Evolutionary conservation across 2,888 invertebrate species (phyloP).

Genomic region (Protodeltote pygarga): DNA sequence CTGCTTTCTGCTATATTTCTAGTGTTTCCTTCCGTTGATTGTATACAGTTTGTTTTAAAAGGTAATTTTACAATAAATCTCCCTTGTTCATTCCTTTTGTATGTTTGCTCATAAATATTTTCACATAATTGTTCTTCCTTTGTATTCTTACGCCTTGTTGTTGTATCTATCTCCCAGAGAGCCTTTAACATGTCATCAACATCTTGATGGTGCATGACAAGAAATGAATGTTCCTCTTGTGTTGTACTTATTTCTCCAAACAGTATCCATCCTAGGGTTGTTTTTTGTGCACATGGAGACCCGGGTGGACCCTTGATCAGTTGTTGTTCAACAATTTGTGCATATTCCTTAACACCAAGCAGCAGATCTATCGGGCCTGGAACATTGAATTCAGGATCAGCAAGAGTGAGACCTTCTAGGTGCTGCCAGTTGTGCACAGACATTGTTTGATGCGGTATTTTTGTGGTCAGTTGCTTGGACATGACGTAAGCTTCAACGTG

Average conservation of each 20-base stretch:
- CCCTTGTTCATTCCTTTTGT: conserved; percentile 25
- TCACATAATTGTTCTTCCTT: conserved; percentile 41
- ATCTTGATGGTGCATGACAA: conserved; percentile 25
- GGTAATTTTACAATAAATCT: conserved; percentile 41
- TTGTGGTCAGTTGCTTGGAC: conserved; percentile 3
- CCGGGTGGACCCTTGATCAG: too few species aligned
- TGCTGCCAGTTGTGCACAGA: conserved; percentile 3
- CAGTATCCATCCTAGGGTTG: conserved; percentile 44
- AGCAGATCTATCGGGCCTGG: conserved; percentile 38
- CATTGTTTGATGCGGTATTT: background rate
- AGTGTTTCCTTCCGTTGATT: conserved; percentile 27
- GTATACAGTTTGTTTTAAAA: conserved; percentile 16
- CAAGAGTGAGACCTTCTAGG: conserved; percentile 14
- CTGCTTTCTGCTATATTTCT: conserved; percentile 30
- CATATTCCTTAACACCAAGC: conserved; percentile 34
- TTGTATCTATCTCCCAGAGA: conserved; percentile 30
- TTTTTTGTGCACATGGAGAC: conserved; percentile 41
- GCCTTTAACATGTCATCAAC: conserved; percentile 24
- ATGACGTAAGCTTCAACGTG: conserved; percentile 8
- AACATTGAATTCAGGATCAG: conserved; percentile 25
- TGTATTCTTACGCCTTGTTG: conserved; percentile 17
- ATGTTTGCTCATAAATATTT: conserved; percentile 29
- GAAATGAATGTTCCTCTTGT: conserved; percentile 5
- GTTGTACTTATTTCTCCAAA: conserved; percentile 29
- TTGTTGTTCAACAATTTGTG: conserved; percentile 18